Conservation (phyloP, 2,888 invertebrate species). For the Mesorhabditis spiculigera region DNA sequence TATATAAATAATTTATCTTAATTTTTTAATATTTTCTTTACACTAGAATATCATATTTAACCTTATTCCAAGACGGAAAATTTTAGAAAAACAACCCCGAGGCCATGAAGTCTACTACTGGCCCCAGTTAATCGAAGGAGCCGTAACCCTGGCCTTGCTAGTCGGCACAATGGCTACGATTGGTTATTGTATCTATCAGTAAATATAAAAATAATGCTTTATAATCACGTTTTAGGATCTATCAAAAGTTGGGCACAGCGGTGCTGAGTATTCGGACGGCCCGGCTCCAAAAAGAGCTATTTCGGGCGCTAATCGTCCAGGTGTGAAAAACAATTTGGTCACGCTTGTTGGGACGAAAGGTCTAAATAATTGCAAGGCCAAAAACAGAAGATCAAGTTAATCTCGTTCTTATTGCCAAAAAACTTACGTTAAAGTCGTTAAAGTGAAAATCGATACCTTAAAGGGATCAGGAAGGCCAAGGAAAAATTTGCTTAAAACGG, state of each 20-base stretch:
- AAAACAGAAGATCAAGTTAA: too few relatives aligned
- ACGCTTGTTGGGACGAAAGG: too few relatives aligned
- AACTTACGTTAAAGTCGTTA: too few relatives aligned
- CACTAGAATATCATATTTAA: too few relatives aligned
- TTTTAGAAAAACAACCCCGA: background rate
- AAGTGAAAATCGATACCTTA: too few relatives aligned
- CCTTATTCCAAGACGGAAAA: too few relatives aligned
- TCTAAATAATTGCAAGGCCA: too few relatives aligned
- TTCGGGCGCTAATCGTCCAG: background rate
- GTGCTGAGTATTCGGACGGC: background rate
- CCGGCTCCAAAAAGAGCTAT: background rate
- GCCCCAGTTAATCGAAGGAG: background rate
- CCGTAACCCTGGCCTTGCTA: background rate
- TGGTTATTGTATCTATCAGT: background rate
- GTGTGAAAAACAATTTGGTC: background rate
- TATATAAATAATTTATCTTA: too few relatives aligned
- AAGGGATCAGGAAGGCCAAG: too few relatives aligned
- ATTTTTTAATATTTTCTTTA: too few relatives aligned
- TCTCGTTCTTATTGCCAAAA: too few relatives aligned
- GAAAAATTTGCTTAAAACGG: too few relatives aligned
- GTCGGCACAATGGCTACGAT: background rate
- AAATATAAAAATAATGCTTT: background rate
- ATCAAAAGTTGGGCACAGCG: background rate
- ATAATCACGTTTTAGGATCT: background rate
- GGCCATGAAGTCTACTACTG: background rate